Evolutionary conservation across 2,888 invertebrate species (phyloP), one percentile per base, ranked within the genome.

Genomic region (Hydrotaea cyrtoneurina): DNA sequence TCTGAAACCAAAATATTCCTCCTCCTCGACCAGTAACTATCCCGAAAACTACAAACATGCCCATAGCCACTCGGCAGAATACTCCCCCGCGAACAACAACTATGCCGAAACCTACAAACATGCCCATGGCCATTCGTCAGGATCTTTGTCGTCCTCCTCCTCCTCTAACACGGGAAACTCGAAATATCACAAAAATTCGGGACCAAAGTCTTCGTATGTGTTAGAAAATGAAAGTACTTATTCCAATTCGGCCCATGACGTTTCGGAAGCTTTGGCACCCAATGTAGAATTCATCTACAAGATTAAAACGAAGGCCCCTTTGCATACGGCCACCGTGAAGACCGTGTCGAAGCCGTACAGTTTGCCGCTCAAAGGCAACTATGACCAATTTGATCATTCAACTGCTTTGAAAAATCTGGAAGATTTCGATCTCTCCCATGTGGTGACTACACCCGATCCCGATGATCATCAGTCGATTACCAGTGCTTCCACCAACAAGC

Each of bases 221-320:
- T 76, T 88, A 4, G 90, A 91, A 39, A 89, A 88, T 2, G 90
- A 89, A 62, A 88, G 88, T 0, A 87, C 89, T 7, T 91, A 91
- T 55, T 90, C 90, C 75, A 87, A 89, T 2, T 86, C 89, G 0
- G 87, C 88, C 0, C 87, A 85, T 7, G 89, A 89, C 8, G 78
- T 88, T 0, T 86, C 88, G 0, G 92, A 92, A 0, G 86, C 89
- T 0, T 59, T 92, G 7, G 88, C 90, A 0, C 92, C 92, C 19
- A 92, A 92, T 78, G 90, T 92, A 3, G 92, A 92, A 78, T 92
- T 92, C 80, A 91, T 92, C 36, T 92, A 92, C 62, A 92, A 92
- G 85, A 91, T 91, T 43, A 91, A 91, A 82, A 91, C 91, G 0
- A 89, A 91, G 3, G 89, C 91, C 2, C 91, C 92, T 0, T 86